Conservation (phyloP, 2,113 vertebrate species). For the Eira barbara region DNA sequence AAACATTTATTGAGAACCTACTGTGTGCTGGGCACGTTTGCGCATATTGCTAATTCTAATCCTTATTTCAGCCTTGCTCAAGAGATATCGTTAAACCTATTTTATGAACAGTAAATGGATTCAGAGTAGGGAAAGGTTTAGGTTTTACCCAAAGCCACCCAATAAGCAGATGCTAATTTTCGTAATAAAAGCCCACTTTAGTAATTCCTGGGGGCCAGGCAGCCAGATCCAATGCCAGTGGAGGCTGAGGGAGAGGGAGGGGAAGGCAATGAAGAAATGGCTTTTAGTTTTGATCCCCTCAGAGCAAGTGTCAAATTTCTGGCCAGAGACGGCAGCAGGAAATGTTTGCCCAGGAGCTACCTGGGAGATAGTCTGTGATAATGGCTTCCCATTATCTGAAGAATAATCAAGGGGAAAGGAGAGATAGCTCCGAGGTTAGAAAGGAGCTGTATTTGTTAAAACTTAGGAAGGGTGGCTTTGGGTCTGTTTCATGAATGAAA, state of each 20-base stretch:
- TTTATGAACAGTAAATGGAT: not conserved
- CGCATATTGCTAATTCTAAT: accelerated
- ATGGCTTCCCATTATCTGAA: not conserved
- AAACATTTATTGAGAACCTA: not conserved
- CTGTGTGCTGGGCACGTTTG: not conserved
- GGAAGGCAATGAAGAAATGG: not conserved
- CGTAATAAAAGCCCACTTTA: not conserved
- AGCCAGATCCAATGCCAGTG: not conserved
- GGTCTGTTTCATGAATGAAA: not conserved
- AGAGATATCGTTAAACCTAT: not conserved
- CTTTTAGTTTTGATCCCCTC: not conserved
- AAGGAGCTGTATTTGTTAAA: not conserved
- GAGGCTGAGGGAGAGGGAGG: too few species aligned
- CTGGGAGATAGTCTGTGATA: not conserved
- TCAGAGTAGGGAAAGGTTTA: not conserved
- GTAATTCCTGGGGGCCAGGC: not conserved
- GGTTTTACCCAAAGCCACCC: not conserved
- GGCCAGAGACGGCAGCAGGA: not conserved
- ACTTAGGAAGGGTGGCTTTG: not conserved
- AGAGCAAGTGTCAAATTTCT: not conserved
- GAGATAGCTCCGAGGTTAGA: not conserved
- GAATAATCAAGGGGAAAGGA: not conserved
- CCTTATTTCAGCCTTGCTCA: not conserved
- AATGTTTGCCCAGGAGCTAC: not conserved
- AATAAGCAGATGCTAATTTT: not conserved